Conservation (phyloP, 2,113 vertebrate genomes). For the Naja naja region DNA sequence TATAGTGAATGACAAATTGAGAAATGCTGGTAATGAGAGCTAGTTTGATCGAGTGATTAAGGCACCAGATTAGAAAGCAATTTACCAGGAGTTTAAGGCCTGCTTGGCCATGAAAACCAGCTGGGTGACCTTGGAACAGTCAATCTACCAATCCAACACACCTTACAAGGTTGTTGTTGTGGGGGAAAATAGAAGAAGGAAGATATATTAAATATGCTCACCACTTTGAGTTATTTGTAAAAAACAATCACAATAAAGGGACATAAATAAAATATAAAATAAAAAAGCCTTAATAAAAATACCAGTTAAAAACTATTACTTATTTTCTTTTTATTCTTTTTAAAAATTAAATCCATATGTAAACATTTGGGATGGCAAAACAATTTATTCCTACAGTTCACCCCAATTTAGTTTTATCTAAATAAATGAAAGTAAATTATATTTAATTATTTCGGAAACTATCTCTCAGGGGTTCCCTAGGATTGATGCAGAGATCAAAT, state of each 20-base stretch:
- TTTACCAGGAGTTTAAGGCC: neutral
- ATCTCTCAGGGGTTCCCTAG: neutral
- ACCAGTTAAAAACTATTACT: neutral
- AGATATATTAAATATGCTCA: neutral
- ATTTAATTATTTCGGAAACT: neutral
- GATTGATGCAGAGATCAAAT: neutral
- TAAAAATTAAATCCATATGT: neutral
- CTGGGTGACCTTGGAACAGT: neutral
- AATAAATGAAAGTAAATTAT: neutral
- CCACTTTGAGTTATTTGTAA: neutral
- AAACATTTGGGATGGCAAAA: neutral
- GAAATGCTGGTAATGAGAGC: neutral
- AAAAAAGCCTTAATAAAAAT: neutral
- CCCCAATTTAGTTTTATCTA: neutral
- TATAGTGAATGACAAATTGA: neutral
- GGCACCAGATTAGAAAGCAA: neutral
- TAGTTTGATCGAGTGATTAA: neutral
- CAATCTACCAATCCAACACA: neutral
- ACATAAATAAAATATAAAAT: neutral
- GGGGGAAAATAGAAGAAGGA: neutral
- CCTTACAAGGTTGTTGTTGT: neutral
- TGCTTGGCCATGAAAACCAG: neutral
- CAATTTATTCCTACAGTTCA: too few species aligned
- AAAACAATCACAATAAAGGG: neutral
- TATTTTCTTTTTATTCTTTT: neutral